These are phyloP conservation scores for Himantopus leucocephalus DNA, from an alignment of 2,113 vertebrate genomes.

Conservation along the genomic window DNA sequence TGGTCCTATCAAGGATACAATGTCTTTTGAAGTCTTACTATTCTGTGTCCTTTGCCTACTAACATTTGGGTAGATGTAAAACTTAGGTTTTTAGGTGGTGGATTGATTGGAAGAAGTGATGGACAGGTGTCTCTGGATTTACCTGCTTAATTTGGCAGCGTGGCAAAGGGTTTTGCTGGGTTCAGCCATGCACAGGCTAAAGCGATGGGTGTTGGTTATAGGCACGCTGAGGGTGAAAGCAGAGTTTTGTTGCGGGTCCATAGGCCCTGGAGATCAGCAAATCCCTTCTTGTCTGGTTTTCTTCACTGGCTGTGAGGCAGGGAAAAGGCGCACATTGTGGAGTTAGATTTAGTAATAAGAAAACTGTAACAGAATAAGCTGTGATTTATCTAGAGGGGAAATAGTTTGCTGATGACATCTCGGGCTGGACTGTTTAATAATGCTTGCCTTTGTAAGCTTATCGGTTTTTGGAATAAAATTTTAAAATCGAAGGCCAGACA, in stretches of 20 bases:
- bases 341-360: neutral
- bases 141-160: neutral
- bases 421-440: constrained; percentile 4
- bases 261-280: neutral
- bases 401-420: constrained; percentile 53
- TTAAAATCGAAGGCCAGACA: neutral
- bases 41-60: neutral
- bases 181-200: neutral
- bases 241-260: neutral
- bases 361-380: neutral
- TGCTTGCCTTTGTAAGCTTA: constrained; percentile 21
- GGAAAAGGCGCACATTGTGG: neutral
- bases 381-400: constrained; percentile 48
- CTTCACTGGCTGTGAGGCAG: neutral
- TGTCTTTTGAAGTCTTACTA: neutral
- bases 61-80: neutral
- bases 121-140: neutral
- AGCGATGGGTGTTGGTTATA: neutral
- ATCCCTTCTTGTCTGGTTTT: neutral
- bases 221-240: neutral
- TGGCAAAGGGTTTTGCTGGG: neutral
- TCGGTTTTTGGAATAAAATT: neutral
- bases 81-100: neutral
- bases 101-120: neutral
- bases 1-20: neutral